Percentiles rank a stretch among this genome's conserved stretches.
These are phyloP conservation scores for Callyntrura sp. DNA, from an alignment of 2,888 invertebrate species.

Conservation along the genomic window DNA sequence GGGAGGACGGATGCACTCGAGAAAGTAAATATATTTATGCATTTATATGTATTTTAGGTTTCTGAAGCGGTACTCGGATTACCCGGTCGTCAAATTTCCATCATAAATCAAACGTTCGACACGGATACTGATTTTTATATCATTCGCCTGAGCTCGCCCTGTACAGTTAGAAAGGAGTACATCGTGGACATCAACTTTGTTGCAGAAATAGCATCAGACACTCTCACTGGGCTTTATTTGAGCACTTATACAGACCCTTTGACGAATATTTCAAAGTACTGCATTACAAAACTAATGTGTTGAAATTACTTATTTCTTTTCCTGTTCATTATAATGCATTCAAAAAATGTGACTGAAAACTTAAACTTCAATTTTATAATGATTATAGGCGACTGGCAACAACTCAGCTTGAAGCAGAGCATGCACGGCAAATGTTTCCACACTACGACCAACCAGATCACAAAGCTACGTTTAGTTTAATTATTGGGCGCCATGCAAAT, in stretches of 20 bases:
- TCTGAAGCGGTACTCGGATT: slow-evolving; percentile 24
- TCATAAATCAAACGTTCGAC: slow-evolving; percentile 66
- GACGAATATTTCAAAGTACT: slow-evolving; percentile 62
- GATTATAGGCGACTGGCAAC: slow-evolving; percentile 76
- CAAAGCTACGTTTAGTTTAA: slow-evolving; percentile 77
- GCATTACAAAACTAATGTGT: no score
- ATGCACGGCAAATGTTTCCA: slow-evolving; percentile 78
- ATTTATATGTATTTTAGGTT: no score
- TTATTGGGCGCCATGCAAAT: slow-evolving; percentile 64
- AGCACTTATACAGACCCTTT: slow-evolving; percentile 66
- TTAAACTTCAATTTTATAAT: neutral
- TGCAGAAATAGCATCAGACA: slow-evolving; percentile 52
- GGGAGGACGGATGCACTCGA: no score
- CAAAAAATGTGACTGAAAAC: neutral
- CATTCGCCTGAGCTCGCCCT: slow-evolving; percentile 46
- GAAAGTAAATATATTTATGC: no score
- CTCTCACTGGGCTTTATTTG: slow-evolving; percentile 61
- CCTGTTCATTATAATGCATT: no score
- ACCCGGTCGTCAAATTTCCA: slow-evolving; percentile 11
- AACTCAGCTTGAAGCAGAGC: slow-evolving; percentile 78
- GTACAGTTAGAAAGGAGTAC: slow-evolving; percentile 37
- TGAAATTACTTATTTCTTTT: no score
- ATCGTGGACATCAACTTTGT: slow-evolving; percentile 56
- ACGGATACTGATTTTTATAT: slow-evolving; percentile 57
- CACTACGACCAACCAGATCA: slow-evolving; percentile 78